phyloP scores from a whole-genome alignment of 2,113 vertebrate species.

The Indicator indicator region DNA sequence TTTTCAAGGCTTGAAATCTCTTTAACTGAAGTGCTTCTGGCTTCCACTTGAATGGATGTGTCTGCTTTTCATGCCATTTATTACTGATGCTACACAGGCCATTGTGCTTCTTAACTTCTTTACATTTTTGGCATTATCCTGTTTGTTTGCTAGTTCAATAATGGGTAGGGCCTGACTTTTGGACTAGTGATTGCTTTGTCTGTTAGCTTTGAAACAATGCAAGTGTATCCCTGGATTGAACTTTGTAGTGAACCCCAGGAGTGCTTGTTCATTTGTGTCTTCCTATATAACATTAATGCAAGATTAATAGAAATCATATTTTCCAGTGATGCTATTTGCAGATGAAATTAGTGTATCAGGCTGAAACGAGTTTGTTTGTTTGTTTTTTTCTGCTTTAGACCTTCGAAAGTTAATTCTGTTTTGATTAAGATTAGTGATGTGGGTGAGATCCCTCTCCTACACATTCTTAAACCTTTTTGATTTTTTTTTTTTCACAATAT shows the following conservation, averaged over 20 bases:
- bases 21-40: conserved; percentile 33
- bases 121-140: neutral
- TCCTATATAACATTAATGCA: neutral
- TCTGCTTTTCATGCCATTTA: neutral
- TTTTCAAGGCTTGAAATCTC: conserved; percentile 12
- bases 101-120: conserved; percentile 44
- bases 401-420: neutral
- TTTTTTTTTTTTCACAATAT: neutral
- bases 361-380: neutral
- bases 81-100: neutral
- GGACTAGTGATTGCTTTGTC: conserved; percentile 6
- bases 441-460: neutral
- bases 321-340: neutral
- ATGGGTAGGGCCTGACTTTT: neutral
- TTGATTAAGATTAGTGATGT: neutral
- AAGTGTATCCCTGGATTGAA: neutral
- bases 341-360: neutral
- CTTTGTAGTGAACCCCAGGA: neutral
- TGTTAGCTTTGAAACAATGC: neutral
- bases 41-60: neutral
- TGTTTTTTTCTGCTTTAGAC: neutral
- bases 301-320: neutral
- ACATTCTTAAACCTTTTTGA: neutral
- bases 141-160: neutral
- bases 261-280: neutral